A percentile compares a stretch with the other conserved stretches of the same genome.
Evolutionary conservation across 2,888 invertebrate species (phyloP).

Genomic region (Pollenia amentaria): DNA sequence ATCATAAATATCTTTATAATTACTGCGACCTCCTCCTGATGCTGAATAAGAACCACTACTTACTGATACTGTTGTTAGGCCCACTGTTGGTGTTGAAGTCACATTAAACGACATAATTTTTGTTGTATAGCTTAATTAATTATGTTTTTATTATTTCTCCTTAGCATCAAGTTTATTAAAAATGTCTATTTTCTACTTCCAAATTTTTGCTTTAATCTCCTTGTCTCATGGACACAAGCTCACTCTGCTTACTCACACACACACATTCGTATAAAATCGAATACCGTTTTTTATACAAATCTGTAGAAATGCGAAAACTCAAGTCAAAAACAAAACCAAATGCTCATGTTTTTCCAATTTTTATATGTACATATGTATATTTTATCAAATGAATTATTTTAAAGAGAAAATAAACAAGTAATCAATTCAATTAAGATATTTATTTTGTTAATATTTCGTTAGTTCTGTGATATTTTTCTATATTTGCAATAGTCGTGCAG

Average conservation of each 20-base stretch:
- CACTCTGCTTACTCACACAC: constrained; percentile 21
- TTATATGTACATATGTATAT: background rate
- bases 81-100: constrained; percentile 31
- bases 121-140: constrained; percentile 19
- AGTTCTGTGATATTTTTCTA: constrained; percentile 7
- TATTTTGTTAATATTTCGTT: background rate
- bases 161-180: constrained; percentile 24
- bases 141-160: constrained; percentile 10
- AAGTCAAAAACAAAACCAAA: constrained; percentile 40
- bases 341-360: constrained; percentile 38
- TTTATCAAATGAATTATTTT: background rate
- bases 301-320: constrained; percentile 6
- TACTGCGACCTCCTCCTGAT: constrained; percentile 72
- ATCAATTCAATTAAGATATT: background rate
- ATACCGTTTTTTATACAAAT: constrained; percentile 21
- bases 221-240: constrained; percentile 42
- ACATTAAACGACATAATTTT: constrained; percentile 66
- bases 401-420: constrained; percentile 18
- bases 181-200: background rate
- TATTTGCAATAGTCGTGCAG: constrained; percentile 16
- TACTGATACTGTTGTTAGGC: constrained; percentile 11
- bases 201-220: constrained; percentile 20
- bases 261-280: constrained; percentile 4
- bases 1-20: constrained; percentile 80
- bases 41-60: constrained; percentile 10